Base-by-base conservation (phyloP, 1,140 invertebrate species). In the Danaus plexippus region DNA sequence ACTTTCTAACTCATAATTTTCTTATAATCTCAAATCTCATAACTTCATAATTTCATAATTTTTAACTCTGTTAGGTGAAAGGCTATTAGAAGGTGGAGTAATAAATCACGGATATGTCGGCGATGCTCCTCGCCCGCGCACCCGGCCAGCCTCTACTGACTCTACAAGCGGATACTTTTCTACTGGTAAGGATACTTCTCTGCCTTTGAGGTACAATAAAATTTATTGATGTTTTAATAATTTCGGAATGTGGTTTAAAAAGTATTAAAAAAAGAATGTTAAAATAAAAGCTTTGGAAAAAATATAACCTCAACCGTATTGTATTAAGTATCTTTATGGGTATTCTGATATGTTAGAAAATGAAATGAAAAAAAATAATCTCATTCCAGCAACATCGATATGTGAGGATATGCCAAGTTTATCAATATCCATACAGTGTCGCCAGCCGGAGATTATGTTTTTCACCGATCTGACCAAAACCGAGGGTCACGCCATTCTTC, bases 371-470 rank as follows among this genome's bases (percentile, higher is more conserved):
- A 3, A 15, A 15, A 43, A 13, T 55, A 22, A 41, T 22, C 9
- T 58, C 52, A 43, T 73, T 75, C 53, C 71, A 88, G 85, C 76
- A 11, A 75, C 77, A 43, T 73, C 76, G 44, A 52, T 79, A 18
- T 54, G 69, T 32, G 85, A 88, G 64, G 85, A 88, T 18, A 63
- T 73, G 22, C 80, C 79, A 72, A 91, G 91, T 46, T 73, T 93
- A 47, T 91, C 92, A 1, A 77, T 94, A 62, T 93, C 93, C 1
- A 77, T 94, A 10, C 89, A 92, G 68, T 89, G 94, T 59, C 90
- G 93, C 45, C 91, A 94, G 65, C 94, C 94, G 10, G 94, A 96
- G 77, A 88, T 96, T 22, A 92, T 95, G 74, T 87, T 96, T 49
- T 92, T 93, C 69, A 92, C 92, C 10, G 92, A 92, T 68, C 88